Conservation (phyloP, 2,113 vertebrate species). For the Chrysochloris asiatica region DNA sequence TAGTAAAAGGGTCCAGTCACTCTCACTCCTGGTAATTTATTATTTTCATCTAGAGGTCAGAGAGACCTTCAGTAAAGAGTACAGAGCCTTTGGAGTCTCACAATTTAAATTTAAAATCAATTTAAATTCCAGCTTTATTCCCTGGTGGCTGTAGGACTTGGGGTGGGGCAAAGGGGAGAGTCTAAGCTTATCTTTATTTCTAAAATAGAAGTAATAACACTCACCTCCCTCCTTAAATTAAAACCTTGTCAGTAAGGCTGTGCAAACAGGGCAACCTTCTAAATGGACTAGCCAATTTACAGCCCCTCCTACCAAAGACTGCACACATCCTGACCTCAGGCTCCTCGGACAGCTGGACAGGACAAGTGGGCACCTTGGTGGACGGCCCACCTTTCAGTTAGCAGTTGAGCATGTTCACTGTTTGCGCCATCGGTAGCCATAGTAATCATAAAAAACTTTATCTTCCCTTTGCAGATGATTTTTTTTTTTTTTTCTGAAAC, state of each 20-base stretch:
- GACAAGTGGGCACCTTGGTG: background rate
- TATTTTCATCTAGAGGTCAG: too few species aligned
- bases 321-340: background rate
- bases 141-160: background rate
- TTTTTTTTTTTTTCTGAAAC: slow-evolving; percentile 5
- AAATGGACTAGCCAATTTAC: too few species aligned
- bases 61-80: too few species aligned
- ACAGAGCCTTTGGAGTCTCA: background rate
- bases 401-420: background rate
- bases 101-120: too few species aligned
- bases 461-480: background rate
- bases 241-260: background rate
- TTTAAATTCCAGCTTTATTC: background rate
- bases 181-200: background rate
- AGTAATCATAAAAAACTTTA: background rate
- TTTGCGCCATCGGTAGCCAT: background rate
- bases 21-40: too few species aligned
- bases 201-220: background rate
- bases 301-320: background rate
- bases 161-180: background rate
- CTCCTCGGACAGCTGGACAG: background rate
- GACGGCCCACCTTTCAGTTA: too few species aligned
- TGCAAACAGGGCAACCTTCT: background rate
- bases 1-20: too few species aligned
- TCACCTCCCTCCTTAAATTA: background rate